phyloP scores from a whole-genome alignment of 2,888 invertebrate species.

The Gymnosoma rotundatum region DNA sequence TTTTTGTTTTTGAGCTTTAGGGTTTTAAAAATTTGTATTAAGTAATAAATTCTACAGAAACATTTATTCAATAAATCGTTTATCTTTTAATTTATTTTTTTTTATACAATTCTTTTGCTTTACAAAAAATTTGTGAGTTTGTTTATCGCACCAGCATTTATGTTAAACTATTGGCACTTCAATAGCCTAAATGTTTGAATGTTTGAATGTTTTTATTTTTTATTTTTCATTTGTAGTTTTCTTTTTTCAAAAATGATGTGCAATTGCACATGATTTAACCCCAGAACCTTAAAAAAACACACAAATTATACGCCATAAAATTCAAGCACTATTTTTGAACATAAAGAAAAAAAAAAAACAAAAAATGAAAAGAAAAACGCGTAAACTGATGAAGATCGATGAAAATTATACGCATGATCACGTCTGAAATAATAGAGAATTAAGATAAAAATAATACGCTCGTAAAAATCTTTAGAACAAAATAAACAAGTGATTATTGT shows the following conservation, averaged over 20 bases:
- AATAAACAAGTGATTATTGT: conserved; percentile 33
- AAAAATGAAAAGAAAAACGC: neutral
- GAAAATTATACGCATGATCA: conserved; percentile 65
- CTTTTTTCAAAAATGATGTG: conserved; percentile 43
- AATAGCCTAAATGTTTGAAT: conserved; percentile 2
- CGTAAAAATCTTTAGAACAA: conserved; percentile 3
- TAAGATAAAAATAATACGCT: neutral
- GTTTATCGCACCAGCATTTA: neutral
- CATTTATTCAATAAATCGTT: too few species aligned
- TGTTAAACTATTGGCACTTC: conserved; percentile 28
- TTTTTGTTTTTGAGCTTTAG: too few species aligned
- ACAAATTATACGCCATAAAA: conserved; percentile 36
- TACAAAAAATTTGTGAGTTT: neutral
- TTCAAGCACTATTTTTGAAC: conserved; percentile 38
- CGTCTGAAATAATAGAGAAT: conserved; percentile 31
- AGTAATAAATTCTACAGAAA: too few species aligned
- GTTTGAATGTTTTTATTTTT: too few species aligned
- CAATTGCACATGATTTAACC: conserved; percentile 68
- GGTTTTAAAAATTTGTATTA: too few species aligned
- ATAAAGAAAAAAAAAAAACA: conserved; percentile 5
- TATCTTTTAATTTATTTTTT: conserved; percentile 14
- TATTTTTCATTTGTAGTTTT: neutral
- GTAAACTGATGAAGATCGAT: conserved; percentile 60
- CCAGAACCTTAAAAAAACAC: conserved; percentile 50
- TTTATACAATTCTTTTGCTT: too few species aligned